phyloP scores from a whole-genome alignment of 2,113 vertebrate species.

The Syrrhaptes paradoxus region DNA sequence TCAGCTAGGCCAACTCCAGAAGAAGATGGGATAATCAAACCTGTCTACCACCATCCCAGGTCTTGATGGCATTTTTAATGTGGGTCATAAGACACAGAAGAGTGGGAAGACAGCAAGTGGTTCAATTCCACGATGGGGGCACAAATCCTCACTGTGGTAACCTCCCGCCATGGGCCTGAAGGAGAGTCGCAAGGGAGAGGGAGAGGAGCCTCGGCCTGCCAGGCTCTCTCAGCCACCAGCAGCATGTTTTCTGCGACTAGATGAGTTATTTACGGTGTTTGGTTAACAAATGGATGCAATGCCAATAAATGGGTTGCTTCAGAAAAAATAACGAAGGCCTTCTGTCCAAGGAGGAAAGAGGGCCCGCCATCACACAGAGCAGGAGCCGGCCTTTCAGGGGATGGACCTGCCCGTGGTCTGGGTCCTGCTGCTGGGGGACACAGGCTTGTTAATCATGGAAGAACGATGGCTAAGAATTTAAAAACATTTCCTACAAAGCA shows the following conservation, averaged over 20 bases:
- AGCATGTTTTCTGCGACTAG: not conserved
- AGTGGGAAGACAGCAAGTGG: not conserved
- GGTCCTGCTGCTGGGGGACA: not conserved
- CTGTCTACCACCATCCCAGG: not conserved
- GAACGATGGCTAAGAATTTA: not conserved
- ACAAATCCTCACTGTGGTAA: not conserved
- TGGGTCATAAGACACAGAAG: not conserved
- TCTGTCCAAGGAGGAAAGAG: not conserved
- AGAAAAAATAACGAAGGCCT: not conserved
- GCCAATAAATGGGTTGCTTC: not conserved
- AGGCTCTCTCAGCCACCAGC: not conserved
- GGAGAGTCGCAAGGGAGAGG: not conserved
- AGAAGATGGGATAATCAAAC: not conserved
- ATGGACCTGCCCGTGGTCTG: not conserved
- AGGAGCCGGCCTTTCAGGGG: not conserved
- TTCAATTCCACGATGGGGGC: not conserved
- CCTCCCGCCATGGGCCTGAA: rapidly evolving
- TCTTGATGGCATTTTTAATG: not conserved
- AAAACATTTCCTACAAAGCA: not conserved
- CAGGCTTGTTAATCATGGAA: not conserved
- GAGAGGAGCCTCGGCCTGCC: not conserved
- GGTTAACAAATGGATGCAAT: not conserved
- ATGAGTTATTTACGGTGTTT: not conserved
- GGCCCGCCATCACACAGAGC: not conserved
- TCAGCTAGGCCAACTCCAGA: not conserved